Conservation (phyloP, 2,888 invertebrate genomes). For the Pachliopta kotzebuea region DNA sequence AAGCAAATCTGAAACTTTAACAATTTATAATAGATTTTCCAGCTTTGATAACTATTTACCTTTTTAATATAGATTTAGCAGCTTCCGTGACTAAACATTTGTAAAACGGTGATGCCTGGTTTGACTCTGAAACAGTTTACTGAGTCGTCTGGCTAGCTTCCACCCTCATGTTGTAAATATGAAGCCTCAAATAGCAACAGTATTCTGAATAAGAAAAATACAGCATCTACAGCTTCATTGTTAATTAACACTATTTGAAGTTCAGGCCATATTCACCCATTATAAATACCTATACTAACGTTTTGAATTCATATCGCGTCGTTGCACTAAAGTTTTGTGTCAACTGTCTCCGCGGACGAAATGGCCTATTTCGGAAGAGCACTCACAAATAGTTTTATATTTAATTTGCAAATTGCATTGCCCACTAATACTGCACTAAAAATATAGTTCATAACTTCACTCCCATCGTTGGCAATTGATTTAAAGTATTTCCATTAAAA, state of each 20-base stretch:
- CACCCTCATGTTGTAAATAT: no score
- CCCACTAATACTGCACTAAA: conserved; percentile 40
- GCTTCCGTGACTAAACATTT: no score
- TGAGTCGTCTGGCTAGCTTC: not conserved
- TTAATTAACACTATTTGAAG: no score
- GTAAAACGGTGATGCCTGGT: no score
- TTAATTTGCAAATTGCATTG: conserved; percentile 50
- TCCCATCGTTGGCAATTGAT: conserved; percentile 11
- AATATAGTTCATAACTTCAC: not conserved
- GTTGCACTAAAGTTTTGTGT: conserved; percentile 62
- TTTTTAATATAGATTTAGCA: conserved; percentile 21
- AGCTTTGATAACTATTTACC: conserved; percentile 34
- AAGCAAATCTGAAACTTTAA: conserved; percentile 46
- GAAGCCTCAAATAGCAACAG: no score
- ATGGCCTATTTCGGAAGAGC: conserved; percentile 68
- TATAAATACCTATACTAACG: conserved; percentile 32
- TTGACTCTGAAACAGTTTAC: no score
- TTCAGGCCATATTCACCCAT: no score
- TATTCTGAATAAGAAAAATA: no score
- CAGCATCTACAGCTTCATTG: no score
- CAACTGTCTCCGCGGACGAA: conserved; percentile 73
- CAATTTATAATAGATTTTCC: conserved; percentile 49
- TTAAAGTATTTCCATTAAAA: conserved; percentile 28
- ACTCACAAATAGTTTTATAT: conserved; percentile 58
- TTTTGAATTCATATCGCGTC: conserved; percentile 37